Conservation (phyloP, 2,113 vertebrate genomes). For the Alaudala cheleensis region DNA sequence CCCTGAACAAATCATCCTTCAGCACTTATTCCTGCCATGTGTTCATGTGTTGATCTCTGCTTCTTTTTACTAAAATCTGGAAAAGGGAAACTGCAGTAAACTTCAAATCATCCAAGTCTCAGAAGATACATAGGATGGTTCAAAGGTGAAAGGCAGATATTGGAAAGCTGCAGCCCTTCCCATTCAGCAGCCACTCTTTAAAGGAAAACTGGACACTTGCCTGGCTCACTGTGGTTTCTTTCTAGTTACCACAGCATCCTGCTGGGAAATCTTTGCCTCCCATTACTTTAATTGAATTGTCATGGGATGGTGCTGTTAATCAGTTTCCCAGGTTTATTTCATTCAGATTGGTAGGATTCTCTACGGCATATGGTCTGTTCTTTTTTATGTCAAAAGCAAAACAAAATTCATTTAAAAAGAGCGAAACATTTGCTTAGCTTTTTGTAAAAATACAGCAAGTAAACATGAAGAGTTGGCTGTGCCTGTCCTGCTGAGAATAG, state of each 20-base stretch:
- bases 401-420: neutral
- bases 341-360: neutral
- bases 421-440: neutral
- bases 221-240: neutral
- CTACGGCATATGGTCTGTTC: neutral
- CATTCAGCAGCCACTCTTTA: neutral
- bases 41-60: neutral
- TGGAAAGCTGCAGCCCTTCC: neutral
- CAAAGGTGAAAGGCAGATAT: neutral
- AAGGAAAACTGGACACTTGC: neutral
- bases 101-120: neutral
- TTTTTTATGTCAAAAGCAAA: neutral
- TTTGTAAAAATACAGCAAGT: neutral
- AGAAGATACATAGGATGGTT: neutral
- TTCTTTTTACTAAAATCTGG: neutral
- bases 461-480: neutral
- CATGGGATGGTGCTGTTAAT: neutral
- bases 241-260: neutral
- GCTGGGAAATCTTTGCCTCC: constrained; percentile 13
- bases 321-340: neutral
- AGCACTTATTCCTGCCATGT: neutral
- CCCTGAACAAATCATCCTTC: neutral
- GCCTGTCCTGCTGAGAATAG: neutral
- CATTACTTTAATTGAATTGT: neutral
- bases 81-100: neutral